Evolutionary conservation across 2,888 invertebrate species (phyloP), one percentile per base, ranked within the genome.

Genomic region (Tiphia femorata): DNA sequence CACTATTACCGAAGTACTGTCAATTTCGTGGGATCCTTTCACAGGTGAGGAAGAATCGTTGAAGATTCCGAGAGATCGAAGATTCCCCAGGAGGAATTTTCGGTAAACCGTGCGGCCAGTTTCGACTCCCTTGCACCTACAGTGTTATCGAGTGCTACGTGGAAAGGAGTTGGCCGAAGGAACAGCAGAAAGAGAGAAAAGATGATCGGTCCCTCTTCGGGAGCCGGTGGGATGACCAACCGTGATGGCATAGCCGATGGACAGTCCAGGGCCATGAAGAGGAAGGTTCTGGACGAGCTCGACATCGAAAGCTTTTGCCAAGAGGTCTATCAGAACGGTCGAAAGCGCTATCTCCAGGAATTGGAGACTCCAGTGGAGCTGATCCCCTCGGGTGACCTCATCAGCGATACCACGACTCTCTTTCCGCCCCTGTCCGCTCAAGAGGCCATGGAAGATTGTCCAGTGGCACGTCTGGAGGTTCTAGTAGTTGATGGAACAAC

Each of bases 121-220:
- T n/a, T n/a, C n/a, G n/a, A n/a, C n/a, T n/a, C n/a, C n/a, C n/a
- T n/a, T n/a, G n/a, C n/a, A n/a, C n/a, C n/a, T n/a, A n/a, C n/a
- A n/a, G n/a, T n/a, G n/a, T n/a, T n/a, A n/a, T n/a, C n/a, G n/a
- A n/a, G n/a, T n/a, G n/a, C n/a, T n/a, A n/a, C n/a, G n/a, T n/a
- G n/a, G n/a, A n/a, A n/a, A n/a, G n/a, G n/a, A n/a, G n/a, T n/a
- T n/a, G n/a, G n/a, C n/a, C n/a, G n/a, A n/a, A n/a, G 10, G 12
- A 27, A 49, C 20, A 71, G 53, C n/a, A n/a, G n/a, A n/a, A n/a
- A n/a, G n/a, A n/a, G n/a, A n/a, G n/a, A n/a, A n/a, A 40, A 20
- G 40, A 82, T 82, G 83, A 83, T 83, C 41, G 83, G 83, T 14
- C 82, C 80, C 5, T 78, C 82, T 1, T 78, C 82, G 25, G 75